Evolutionary conservation across 1,140 invertebrate species (phyloP).

Genomic region (Arctopsyche grandis): DNA sequence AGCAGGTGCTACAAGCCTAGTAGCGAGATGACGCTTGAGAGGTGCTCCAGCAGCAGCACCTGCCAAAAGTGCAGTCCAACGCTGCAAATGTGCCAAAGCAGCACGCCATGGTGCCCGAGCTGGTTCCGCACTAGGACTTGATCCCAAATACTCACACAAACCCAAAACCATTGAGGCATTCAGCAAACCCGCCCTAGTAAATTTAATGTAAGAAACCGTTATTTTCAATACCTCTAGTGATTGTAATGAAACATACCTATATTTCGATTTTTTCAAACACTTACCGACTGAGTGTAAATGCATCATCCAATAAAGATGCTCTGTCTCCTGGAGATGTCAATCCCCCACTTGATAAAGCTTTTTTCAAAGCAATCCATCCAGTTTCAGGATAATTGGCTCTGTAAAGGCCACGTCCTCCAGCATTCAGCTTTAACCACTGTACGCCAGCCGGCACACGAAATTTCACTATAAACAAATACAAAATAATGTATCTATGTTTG

Average conservation of each 20-base stretch:
- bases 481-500: neutral
- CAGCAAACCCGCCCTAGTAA: constrained; percentile 75
- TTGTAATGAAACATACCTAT: too few relatives aligned
- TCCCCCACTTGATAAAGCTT: constrained; percentile 69
- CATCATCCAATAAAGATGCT: constrained; percentile 80
- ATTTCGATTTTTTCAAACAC: neutral
- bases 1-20: constrained; percentile 14
- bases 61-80: constrained; percentile 48
- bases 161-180: constrained; percentile 75
- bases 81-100: constrained; percentile 42
- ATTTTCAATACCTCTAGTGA: too few relatives aligned
- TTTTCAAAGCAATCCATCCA: constrained; percentile 74
- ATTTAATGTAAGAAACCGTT: neutral
- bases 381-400: constrained; percentile 77
- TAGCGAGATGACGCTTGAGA: constrained; percentile 34
- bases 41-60: constrained; percentile 50
- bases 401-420: constrained; percentile 80
- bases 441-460: constrained; percentile 63
- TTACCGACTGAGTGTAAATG: constrained; percentile 78
- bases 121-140: constrained; percentile 31
- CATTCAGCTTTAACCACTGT: constrained; percentile 79
- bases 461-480: constrained; percentile 46
- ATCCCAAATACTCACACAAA: constrained; percentile 74
- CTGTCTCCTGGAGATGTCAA: constrained; percentile 70
- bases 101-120: constrained; percentile 47